Conservation (phyloP, 2,797 vertebrate species). For the Podargus strigoides region DNA sequence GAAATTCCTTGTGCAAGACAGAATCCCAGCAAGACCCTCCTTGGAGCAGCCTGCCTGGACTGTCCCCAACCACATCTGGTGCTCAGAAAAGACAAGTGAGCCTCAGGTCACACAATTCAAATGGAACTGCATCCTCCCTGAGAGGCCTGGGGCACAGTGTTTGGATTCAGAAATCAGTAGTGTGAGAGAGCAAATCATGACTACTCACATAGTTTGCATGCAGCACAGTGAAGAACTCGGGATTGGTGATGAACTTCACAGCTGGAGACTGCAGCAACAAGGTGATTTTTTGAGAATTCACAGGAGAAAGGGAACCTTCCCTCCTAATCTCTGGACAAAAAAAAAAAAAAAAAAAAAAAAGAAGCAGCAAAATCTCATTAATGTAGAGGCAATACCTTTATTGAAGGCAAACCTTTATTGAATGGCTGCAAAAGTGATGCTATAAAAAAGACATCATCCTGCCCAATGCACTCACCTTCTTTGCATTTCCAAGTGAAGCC, state of each 20-base stretch:
- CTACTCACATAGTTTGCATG: constrained; percentile 93
- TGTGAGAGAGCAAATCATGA: not conserved
- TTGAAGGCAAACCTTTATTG: too few relatives aligned
- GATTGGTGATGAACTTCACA: constrained; percentile 96
- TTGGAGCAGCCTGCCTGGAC: not conserved
- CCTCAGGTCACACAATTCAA: not conserved
- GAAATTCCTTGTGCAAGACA: not conserved
- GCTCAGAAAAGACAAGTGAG: not conserved
- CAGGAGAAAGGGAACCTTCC: constrained; percentile 84
- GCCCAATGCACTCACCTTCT: not conserved
- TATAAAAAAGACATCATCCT: not conserved
- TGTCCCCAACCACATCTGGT: not conserved
- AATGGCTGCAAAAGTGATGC: not conserved
- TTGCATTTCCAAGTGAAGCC: not conserved
- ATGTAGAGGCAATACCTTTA: too few relatives aligned
- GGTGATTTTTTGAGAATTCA: constrained; percentile 90
- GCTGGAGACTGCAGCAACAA: constrained; percentile 92
- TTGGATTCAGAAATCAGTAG: not conserved
- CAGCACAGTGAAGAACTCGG: constrained; percentile 95
- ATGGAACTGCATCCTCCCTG: not conserved
- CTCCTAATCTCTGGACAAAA: constrained; percentile 79
- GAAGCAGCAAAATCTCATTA: not conserved
- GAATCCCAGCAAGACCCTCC: not conserved
- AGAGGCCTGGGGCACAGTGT: rapidly evolving
- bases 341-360: not conserved